A percentile compares a stretch with the other conserved stretches of the same genome.
Evolutionary conservation across 2,797 vertebrate species (phyloP).

Genomic region (Triplophysa yarkandensis): DNA sequence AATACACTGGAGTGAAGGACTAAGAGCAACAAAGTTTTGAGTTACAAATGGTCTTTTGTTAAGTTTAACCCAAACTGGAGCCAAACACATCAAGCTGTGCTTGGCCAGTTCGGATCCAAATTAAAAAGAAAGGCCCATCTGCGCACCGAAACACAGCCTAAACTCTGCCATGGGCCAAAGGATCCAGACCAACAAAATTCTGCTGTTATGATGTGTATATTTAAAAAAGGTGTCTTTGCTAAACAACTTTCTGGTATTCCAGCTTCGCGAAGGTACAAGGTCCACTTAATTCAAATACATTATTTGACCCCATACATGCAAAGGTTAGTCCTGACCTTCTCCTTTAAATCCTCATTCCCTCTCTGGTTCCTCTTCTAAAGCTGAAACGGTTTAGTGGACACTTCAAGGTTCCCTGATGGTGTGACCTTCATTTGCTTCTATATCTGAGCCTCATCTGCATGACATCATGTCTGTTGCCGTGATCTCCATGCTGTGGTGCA

Average conservation of each 20-base stretch:
- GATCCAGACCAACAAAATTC: background rate
- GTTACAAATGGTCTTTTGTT: slow-evolving; percentile 3
- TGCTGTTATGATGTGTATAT: background rate
- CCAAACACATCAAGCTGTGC: background rate
- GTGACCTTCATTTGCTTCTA: slow-evolving; percentile 31
- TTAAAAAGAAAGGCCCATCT: background rate
- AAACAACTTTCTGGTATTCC: no score
- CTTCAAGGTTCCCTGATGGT: slow-evolving; percentile 17
- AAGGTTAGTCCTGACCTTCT: background rate
- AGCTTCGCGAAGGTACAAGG: background rate
- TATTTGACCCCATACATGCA: slow-evolving; percentile 2
- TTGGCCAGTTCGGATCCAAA: background rate
- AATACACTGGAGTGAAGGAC: slow-evolving; percentile 15
- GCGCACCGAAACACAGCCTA: background rate
- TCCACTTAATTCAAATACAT: background rate
- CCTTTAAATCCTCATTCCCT: slow-evolving; percentile 77
- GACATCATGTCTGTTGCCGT: slow-evolving; percentile 60
- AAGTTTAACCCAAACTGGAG: background rate
- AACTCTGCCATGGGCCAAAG: slow-evolving; percentile 4
- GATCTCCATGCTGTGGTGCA: slow-evolving; percentile 29
- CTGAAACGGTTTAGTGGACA: slow-evolving; percentile 27
- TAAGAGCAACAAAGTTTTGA: slow-evolving; percentile 74
- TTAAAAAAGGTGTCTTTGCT: no score
- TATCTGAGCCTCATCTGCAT: slow-evolving; percentile 49
- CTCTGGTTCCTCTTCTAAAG: slow-evolving; percentile 4